These are phyloP conservation scores for Drosophila obscura DNA, from an alignment of 1,140 invertebrate genomes.

Conservation along the genomic window DNA sequence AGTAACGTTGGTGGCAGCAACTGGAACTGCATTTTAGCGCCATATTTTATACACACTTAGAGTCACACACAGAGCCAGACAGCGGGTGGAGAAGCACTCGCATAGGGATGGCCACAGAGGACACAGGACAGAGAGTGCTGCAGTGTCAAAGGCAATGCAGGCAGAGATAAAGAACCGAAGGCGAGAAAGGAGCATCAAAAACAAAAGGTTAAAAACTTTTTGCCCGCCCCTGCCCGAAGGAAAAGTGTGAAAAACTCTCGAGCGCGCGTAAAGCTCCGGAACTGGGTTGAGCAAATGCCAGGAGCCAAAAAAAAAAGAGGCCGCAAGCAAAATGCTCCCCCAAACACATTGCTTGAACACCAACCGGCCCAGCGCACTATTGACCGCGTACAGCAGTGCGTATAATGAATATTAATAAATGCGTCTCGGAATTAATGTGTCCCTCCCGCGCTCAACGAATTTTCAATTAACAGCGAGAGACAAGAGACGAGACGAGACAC, in stretches of 20 bases:
- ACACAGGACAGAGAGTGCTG: slow-evolving; percentile 32
- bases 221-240: background rate
- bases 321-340: slow-evolving; percentile 45
- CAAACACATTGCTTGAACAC: background rate
- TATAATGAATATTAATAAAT: slow-evolving; percentile 81
- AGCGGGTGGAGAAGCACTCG: background rate
- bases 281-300: slow-evolving; percentile 62
- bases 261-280: slow-evolving; percentile 15
- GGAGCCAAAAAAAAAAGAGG: slow-evolving; percentile 8
- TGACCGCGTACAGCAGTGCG: slow-evolving; percentile 49
- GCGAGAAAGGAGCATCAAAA: slow-evolving; percentile 43
- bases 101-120: too few species aligned
- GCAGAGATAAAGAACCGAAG: slow-evolving; percentile 67
- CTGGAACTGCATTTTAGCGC: slow-evolving; percentile 76
- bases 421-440: slow-evolving; percentile 61
- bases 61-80: slow-evolving; percentile 65
- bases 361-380: background rate
- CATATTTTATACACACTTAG: slow-evolving; percentile 82
- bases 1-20: slow-evolving; percentile 24
- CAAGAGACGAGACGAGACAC: slow-evolving; percentile 48
- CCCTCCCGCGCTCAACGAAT: slow-evolving; percentile 3
- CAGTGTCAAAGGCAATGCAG: slow-evolving; percentile 77
- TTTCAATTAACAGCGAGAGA: slow-evolving; percentile 58
- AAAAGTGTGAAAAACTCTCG: slow-evolving; percentile 25
- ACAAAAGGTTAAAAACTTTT: slow-evolving; percentile 71